A percentile compares a stretch with the other conserved stretches of the same genome.
phyloP scores from a whole-genome alignment of 1,140 invertebrate species.

The Drosophila nigrodunni region DNA sequence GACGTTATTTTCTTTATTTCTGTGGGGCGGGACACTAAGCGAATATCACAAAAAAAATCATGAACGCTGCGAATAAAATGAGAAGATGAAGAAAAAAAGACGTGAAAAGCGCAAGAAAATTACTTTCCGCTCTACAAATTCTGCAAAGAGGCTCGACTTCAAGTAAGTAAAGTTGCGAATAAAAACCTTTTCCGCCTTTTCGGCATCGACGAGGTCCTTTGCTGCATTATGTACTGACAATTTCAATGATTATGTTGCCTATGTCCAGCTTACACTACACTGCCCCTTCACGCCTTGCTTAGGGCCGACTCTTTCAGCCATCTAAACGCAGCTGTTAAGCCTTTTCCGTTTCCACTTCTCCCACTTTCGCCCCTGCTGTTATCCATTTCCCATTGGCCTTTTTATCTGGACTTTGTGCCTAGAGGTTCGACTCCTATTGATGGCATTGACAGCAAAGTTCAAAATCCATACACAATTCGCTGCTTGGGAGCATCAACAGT shows the following conservation, averaged over 20 bases:
- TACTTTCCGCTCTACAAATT: conserved; percentile 81
- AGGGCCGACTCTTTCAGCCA: conserved; percentile 23
- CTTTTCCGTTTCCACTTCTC: conserved; percentile 37
- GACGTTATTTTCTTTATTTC: conserved; percentile 20
- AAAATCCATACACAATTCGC: conserved; percentile 34
- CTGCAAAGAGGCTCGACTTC: conserved; percentile 28
- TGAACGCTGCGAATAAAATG: conserved; percentile 67
- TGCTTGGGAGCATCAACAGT: conserved; percentile 32
- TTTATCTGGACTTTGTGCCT: conserved; percentile 67
- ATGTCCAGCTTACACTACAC: conserved; percentile 55
- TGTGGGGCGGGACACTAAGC: conserved; percentile 32
- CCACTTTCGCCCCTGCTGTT: too few relatives aligned
- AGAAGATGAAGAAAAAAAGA: conserved; percentile 13
- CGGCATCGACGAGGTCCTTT: conserved; percentile 69
- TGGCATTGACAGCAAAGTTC: conserved; percentile 63
- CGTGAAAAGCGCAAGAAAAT: conserved; percentile 76
- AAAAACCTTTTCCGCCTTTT: conserved; percentile 78
- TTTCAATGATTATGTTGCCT: conserved; percentile 81
- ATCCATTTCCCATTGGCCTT: conserved; percentile 73
- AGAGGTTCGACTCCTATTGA: conserved; percentile 68
- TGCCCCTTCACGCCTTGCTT: background rate
- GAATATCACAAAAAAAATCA: conserved; percentile 72
- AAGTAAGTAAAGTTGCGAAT: conserved; percentile 81
- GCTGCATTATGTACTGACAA: conserved; percentile 83
- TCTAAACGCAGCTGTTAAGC: conserved; percentile 80